A percentile compares a stretch with the other conserved stretches of the same genome.
phyloP scores from a whole-genome alignment of 2,797 vertebrate genomes.

The Rhynchonycteris naso region DNA sequence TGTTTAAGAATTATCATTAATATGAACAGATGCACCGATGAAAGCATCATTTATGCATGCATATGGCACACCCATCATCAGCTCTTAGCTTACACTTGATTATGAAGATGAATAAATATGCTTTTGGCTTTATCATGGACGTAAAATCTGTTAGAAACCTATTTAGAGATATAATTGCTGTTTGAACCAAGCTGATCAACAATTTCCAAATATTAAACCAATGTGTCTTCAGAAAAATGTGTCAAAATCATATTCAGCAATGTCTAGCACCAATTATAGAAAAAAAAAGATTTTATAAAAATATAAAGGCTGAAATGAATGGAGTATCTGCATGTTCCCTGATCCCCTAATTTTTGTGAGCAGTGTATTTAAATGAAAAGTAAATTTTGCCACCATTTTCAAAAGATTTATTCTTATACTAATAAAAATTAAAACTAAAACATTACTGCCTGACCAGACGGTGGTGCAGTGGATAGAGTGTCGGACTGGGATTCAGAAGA shows the following conservation, averaged over 20 bases:
- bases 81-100: constrained; percentile 21
- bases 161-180: neutral
- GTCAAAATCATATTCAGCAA: constrained; percentile 26
- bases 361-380: neutral
- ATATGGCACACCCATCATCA: constrained; percentile 35
- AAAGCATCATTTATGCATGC: constrained; percentile 55
- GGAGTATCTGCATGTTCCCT: no score
- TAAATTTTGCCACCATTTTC: neutral
- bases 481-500: no score
- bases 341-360: no score
- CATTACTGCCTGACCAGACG: no score
- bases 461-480: no score
- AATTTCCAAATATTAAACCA: constrained; percentile 42
- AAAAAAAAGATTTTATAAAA: neutral
- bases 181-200: constrained; percentile 29
- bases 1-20: constrained; percentile 68
- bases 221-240: neutral
- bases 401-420: neutral
- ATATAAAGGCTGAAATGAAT: no score
- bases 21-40: constrained; percentile 66
- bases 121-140: constrained; percentile 9
- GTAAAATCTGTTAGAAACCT: neutral
- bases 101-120: constrained; percentile 54
- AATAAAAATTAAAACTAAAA: neutral
- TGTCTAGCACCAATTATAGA: neutral